phyloP scores from a whole-genome alignment of 2,113 vertebrate genomes.

The Illadopsis cleaveri region DNA sequence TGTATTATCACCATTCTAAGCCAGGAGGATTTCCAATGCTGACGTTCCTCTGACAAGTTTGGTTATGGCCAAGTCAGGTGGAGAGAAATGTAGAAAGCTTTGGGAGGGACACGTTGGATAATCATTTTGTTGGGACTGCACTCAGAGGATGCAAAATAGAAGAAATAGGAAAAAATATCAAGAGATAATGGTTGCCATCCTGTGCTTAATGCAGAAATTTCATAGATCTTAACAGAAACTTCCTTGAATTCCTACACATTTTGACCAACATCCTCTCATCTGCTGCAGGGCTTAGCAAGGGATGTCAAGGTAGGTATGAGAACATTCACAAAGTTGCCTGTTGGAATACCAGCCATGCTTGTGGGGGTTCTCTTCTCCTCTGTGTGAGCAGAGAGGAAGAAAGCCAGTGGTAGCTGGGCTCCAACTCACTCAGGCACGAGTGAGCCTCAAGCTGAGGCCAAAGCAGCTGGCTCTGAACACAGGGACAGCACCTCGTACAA shows the following conservation, averaged over 20 bases:
- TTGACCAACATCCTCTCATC: background rate
- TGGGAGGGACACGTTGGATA: background rate
- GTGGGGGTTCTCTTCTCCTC: background rate
- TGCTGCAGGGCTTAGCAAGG: background rate
- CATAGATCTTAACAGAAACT: background rate
- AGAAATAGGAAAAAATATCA: background rate
- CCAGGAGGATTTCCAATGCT: background rate
- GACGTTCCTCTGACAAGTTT: background rate
- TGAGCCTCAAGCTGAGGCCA: background rate
- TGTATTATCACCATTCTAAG: background rate
- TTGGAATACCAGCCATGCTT: background rate
- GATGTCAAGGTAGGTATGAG: background rate
- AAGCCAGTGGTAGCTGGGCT: background rate
- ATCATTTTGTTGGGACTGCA: background rate
- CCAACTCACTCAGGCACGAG: accelerated
- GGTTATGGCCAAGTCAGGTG: background rate
- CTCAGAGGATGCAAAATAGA: background rate
- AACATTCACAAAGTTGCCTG: background rate
- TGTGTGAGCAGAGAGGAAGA: background rate
- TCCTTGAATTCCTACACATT: accelerated
- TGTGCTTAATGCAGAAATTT: background rate
- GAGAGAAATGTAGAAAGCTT: background rate
- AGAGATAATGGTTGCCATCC: background rate
- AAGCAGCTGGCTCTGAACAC: background rate
- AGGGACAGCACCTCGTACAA: background rate